phyloP scores from a whole-genome alignment of 2,797 vertebrate species.

The Pampus argenteus region DNA sequence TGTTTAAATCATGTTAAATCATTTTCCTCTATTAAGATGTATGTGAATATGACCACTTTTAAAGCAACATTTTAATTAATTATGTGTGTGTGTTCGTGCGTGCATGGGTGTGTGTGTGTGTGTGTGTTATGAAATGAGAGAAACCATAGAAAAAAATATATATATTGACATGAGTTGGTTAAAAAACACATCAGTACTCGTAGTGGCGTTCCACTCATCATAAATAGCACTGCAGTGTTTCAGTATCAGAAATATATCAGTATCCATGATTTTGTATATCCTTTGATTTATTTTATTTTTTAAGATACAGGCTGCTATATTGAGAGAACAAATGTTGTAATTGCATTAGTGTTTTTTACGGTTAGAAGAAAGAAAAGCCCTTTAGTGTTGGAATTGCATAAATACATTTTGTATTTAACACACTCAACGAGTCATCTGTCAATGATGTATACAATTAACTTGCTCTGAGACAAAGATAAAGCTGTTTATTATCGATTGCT shows the following conservation, averaged over 20 bases:
- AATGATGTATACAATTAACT: slow-evolving; percentile 39
- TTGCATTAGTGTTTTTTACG: slow-evolving; percentile 1
- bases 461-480: slow-evolving; percentile 22
- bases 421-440: slow-evolving; percentile 44
- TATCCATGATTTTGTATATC: slow-evolving; percentile 24
- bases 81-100: slow-evolving; percentile 8
- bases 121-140: slow-evolving; percentile 37
- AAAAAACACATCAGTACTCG: slow-evolving; percentile 55
- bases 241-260: slow-evolving; percentile 30
- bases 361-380: slow-evolving; percentile 6
- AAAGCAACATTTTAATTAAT: slow-evolving; percentile 47
- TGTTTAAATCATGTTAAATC: slow-evolving; percentile 36
- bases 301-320: slow-evolving; percentile 40
- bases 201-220: slow-evolving; percentile 29
- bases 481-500: slow-evolving; percentile 11
- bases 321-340: slow-evolving; percentile 29
- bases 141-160: slow-evolving; percentile 46
- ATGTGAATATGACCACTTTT: slow-evolving; percentile 69
- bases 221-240: slow-evolving; percentile 31
- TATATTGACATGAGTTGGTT: slow-evolving; percentile 45
- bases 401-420: slow-evolving; percentile 17
- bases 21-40: slow-evolving; percentile 29
- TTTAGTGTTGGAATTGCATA: slow-evolving; percentile 44
- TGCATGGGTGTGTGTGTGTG: slow-evolving; percentile 11
- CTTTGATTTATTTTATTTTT: background rate